Evolutionary conservation across 2,797 vertebrate species (phyloP).

Genomic region (Enteromius radiatus): DNA sequence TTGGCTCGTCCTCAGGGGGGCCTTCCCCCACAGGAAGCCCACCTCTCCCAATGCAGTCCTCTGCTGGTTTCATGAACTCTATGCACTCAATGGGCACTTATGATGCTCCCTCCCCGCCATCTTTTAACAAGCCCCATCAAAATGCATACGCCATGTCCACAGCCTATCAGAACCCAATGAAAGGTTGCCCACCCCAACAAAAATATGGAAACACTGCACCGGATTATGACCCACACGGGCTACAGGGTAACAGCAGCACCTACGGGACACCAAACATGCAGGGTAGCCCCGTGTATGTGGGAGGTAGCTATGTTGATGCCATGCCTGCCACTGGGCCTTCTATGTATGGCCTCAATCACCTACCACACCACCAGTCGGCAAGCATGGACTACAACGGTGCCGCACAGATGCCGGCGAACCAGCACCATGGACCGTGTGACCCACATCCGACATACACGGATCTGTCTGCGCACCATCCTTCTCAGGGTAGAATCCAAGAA

Average conservation of each 20-base stretch:
- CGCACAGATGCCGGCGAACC: slow-evolving; percentile 83
- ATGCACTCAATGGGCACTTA: slow-evolving; percentile 92
- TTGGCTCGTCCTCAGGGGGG: slow-evolving; percentile 93
- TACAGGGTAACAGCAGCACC: slow-evolving; percentile 85
- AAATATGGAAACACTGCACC: slow-evolving; percentile 87
- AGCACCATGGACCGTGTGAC: slow-evolving; percentile 95
- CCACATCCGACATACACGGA: slow-evolving; percentile 91
- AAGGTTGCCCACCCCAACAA: slow-evolving; percentile 90
- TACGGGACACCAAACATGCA: slow-evolving; percentile 88
- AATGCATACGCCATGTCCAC: slow-evolving; percentile 92
- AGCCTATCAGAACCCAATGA: slow-evolving; percentile 91
- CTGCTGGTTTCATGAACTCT: slow-evolving; percentile 91
- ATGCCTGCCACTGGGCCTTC: slow-evolving; percentile 89
- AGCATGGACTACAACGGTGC: slow-evolving; percentile 94
- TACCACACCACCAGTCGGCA: slow-evolving; percentile 86
- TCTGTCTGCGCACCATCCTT: slow-evolving; percentile 92
- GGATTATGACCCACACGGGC: slow-evolving; percentile 89
- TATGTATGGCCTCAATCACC: slow-evolving; percentile 94
- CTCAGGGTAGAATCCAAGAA: slow-evolving; percentile 99
- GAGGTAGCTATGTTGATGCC: slow-evolving; percentile 91
- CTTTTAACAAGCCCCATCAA: slow-evolving; percentile 92
- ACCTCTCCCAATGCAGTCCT: slow-evolving; percentile 91
- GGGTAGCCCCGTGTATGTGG: slow-evolving; percentile 92
- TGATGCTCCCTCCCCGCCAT: slow-evolving; percentile 91
- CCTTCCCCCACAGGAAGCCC: slow-evolving; percentile 93